These are phyloP conservation scores for Brachirus orientalis DNA, from an alignment of 2,113 vertebrate genomes.

Conservation along the genomic window DNA sequence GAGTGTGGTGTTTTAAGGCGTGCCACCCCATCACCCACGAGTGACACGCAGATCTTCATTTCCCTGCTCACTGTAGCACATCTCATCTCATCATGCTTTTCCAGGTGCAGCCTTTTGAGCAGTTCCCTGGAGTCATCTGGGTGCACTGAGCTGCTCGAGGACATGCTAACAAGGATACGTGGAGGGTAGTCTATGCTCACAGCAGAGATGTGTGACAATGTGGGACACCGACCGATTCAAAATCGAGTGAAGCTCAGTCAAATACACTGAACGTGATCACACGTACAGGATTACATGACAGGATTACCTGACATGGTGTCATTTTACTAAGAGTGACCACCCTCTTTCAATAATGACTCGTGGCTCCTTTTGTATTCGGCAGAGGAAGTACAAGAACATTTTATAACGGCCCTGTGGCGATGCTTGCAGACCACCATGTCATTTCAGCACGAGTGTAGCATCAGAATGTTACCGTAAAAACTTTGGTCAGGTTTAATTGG, in stretches of 20 bases:
- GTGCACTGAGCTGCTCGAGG: slow-evolving; percentile 52
- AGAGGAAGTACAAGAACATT: background rate
- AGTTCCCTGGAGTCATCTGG: slow-evolving; percentile 49
- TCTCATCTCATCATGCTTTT: slow-evolving; percentile 75
- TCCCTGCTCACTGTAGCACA: slow-evolving; percentile 78
- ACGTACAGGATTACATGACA: background rate
- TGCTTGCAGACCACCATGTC: slow-evolving; percentile 2
- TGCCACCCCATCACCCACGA: slow-evolving; percentile 58
- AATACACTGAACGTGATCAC: background rate
- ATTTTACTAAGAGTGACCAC: background rate
- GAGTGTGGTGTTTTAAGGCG: slow-evolving; percentile 60
- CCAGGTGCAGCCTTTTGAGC: slow-evolving; percentile 66
- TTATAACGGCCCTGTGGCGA: background rate
- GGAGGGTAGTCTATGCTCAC: slow-evolving; percentile 38
- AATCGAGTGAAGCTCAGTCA: slow-evolving; percentile 15
- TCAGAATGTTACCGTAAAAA: background rate
- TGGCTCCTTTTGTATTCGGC: background rate
- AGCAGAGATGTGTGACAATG: slow-evolving; percentile 37
- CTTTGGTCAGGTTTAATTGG: background rate
- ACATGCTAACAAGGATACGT: slow-evolving; percentile 77
- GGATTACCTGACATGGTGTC: background rate
- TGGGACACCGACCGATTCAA: slow-evolving; percentile 27
- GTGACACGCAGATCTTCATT: slow-evolving; percentile 75
- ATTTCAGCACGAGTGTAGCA: background rate
- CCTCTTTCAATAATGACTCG: background rate